phyloP scores from a whole-genome alignment of 1,140 invertebrate genomes.

The Sarcophaga bullata region DNA sequence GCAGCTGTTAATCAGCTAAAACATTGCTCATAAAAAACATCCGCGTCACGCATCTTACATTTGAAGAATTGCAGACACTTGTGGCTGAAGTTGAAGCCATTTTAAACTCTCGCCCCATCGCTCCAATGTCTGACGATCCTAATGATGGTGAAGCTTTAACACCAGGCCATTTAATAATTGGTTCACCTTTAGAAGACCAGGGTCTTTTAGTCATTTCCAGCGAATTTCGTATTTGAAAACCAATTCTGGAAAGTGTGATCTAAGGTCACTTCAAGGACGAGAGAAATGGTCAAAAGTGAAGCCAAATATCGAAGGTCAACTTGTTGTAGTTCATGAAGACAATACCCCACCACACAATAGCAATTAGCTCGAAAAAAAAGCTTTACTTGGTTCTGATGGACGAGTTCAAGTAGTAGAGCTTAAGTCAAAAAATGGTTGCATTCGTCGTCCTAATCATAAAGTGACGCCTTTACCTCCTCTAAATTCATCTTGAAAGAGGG shows the following conservation, averaged over 20 bases:
- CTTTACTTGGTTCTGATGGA: neutral
- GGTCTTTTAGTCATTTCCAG: neutral
- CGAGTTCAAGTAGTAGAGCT: neutral
- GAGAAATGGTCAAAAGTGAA: constrained; percentile 4
- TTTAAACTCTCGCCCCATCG: constrained; percentile 48
- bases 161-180: constrained; percentile 55
- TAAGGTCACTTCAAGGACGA: neutral
- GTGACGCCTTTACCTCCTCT: neutral
- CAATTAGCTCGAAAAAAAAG: neutral
- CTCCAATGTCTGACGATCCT: constrained; percentile 45
- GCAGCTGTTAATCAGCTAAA: constrained; percentile 23
- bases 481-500: neutral
- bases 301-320: neutral
- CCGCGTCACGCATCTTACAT: constrained; percentile 13
- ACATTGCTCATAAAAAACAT: constrained; percentile 29
- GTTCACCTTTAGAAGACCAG: constrained; percentile 19
- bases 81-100: constrained; percentile 48
- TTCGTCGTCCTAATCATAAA: neutral
- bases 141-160: constrained; percentile 47
- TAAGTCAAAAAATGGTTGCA: neutral
- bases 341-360: constrained; percentile 3
- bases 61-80: constrained; percentile 40
- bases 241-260: neutral
- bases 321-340: constrained; percentile 28
- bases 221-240: neutral